Base-by-base conservation (phyloP, 2,797 vertebrate genomes). In the Acestrorhynchus altus region DNA sequence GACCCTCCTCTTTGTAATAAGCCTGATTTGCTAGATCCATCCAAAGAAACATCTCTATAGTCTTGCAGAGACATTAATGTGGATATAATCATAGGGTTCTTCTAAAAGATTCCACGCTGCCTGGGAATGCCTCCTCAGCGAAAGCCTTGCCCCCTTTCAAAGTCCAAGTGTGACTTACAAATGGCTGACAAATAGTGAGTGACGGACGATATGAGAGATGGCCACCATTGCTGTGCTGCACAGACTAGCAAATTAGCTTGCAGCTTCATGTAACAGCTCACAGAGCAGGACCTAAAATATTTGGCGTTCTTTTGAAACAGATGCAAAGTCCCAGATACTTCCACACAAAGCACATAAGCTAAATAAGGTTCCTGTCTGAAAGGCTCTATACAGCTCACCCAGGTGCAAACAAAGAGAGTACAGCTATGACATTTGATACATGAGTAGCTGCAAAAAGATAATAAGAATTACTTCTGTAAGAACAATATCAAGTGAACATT, bases 121-220 rank as follows among this genome's bases (percentile, higher is more conserved):
- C 80, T 91, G 88, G 87, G 90, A 92, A 92, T 91, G 89, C 78
- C 84, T 91, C 88, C 83, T 4, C 81, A 42, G 83, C 84, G 81
- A 88, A 85, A 84, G 85, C 85, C 88, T 76, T 83, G 87, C 86
- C 89, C 56, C 84, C 84, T 91, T 93, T 93, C 87, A 92, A 93
- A 93, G 89, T 86, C 84, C 63, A 89, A 90, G 92, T 93, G 94
- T 93, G 90, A 94, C 87, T 93, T 92, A 93, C 92, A 93, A 93
- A 93, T 94, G 91, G 87, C 87, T 92, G 65, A 83, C 88, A 88
- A 86, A 81, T 87, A 91, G 88, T 89, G 91, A 91, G 90, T 93
- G 92, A 93, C 66, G 87, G 88, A 85, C 68, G 87, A 91, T 86
- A 88, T 88, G 91, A 89, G 87, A 87, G 87, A 92, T 83, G 87